A percentile compares a stretch with the other conserved stretches of the same genome.
Evolutionary conservation across 2,888 invertebrate species (phyloP).

Genomic region (Meloe dianella): DNA sequence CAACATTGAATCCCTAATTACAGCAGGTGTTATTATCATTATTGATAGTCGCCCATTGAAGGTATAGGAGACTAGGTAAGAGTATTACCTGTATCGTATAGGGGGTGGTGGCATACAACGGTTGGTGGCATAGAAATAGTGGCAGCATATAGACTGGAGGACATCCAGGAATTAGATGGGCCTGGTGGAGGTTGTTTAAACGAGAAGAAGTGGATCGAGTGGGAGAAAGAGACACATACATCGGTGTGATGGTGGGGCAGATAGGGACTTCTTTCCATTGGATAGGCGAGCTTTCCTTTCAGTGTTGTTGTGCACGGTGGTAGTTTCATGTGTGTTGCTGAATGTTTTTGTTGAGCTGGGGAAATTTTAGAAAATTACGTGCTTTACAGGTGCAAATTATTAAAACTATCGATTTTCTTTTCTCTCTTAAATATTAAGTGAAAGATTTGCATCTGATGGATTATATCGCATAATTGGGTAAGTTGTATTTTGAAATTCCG

Average conservation of each 20-base stretch:
- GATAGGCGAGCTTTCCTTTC: conserved; percentile 38
- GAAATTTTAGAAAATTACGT: conserved; percentile 1
- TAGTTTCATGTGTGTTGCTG: conserved; percentile 22
- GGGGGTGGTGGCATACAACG: conserved; percentile 21
- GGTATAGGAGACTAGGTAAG: conserved; percentile 25
- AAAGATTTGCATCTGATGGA: conserved; percentile 13
- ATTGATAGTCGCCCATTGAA: conserved; percentile 36
- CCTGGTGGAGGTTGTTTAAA: conserved; percentile 33
- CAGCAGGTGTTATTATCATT: background rate
- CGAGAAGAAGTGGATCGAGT: conserved; percentile 10
- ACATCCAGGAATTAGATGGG: conserved; percentile 36
- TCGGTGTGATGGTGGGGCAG: conserved; percentile 31
- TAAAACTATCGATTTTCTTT: background rate
- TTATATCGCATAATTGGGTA: conserved; percentile 24
- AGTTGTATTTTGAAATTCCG: background rate
- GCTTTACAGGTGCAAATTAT: background rate
- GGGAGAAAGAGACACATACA: conserved; percentile 31
- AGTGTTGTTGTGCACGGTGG: conserved; percentile 35
- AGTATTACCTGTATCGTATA: conserved; percentile 25
- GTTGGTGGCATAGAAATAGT: conserved; percentile 20
- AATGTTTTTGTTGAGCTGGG: conserved; percentile 4
- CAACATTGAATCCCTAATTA: background rate
- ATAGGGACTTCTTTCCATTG: conserved; percentile 40
- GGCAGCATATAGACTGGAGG: conserved; percentile 11
- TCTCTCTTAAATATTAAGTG: background rate